Evolutionary conservation across 1,140 invertebrate genomes (phyloP).

Genomic region (Heliconius congener): DNA sequence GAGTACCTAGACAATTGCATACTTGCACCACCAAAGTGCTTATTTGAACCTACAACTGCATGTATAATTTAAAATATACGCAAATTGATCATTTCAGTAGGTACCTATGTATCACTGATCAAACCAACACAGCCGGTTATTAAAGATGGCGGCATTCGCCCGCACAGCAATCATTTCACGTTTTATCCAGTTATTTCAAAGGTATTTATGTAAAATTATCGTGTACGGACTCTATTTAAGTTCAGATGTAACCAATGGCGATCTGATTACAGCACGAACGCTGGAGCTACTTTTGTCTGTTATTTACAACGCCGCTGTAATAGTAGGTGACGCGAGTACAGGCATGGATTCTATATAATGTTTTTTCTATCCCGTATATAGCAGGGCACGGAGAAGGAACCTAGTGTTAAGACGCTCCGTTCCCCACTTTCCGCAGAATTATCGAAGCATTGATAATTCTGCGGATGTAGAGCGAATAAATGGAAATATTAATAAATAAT

Average conservation of each 20-base stretch:
- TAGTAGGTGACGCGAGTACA: background rate
- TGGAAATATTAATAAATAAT: no score
- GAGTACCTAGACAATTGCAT: background rate
- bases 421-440: no score
- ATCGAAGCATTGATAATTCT: no score
- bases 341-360: background rate
- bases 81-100: background rate
- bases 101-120: background rate
- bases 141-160: slow-evolving; percentile 1
- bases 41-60: background rate
- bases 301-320: slow-evolving; percentile 11
- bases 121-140: background rate
- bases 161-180: background rate
- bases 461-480: no score
- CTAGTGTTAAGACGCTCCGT: no score
- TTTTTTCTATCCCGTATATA: background rate
- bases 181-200: background rate
- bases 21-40: background rate
- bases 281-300: background rate
- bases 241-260: slow-evolving; percentile 5
- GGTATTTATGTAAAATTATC: slow-evolving; percentile 6
- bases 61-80: background rate
- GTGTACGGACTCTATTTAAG: background rate
- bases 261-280: background rate
- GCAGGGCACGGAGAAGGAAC: no score